Conservation (phyloP, 2,797 vertebrate species). For the Champsocephalus esox region DNA sequence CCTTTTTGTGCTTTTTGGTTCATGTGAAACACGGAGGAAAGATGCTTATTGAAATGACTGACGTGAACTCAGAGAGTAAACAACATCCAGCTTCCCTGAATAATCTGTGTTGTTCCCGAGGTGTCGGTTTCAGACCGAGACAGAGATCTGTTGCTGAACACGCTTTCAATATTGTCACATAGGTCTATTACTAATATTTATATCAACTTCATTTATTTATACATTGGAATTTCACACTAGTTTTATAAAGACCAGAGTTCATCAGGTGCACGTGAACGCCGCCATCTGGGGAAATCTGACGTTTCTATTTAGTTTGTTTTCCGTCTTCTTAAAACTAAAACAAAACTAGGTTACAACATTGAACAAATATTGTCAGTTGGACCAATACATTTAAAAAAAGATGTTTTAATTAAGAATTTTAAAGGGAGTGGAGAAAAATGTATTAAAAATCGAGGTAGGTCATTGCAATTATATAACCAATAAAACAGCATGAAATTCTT, state of each 20-base stretch:
- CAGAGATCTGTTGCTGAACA: neutral
- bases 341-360: neutral
- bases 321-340: neutral
- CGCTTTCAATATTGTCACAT: neutral
- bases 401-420: neutral
- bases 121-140: conserved; percentile 17
- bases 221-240: too few species aligned
- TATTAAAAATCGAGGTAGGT: neutral
- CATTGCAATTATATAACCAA: neutral
- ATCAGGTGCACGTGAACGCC: conserved; percentile 1
- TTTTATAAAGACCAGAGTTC: neutral
- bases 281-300: neutral
- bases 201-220: too few species aligned
- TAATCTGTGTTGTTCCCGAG: conserved; percentile 7
- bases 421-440: neutral
- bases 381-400: neutral
- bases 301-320: neutral
- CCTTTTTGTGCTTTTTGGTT: conserved; percentile 55
- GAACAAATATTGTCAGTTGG: neutral
- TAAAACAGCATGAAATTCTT: too few species aligned
- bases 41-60: conserved; percentile 44
- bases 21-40: conserved; percentile 64
- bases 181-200: neutral
- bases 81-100: conserved; percentile 16
- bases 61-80: conserved; percentile 12